Base-by-base conservation (phyloP, 2,113 vertebrate genomes). In the Misgurnus mizolepis region DNA sequence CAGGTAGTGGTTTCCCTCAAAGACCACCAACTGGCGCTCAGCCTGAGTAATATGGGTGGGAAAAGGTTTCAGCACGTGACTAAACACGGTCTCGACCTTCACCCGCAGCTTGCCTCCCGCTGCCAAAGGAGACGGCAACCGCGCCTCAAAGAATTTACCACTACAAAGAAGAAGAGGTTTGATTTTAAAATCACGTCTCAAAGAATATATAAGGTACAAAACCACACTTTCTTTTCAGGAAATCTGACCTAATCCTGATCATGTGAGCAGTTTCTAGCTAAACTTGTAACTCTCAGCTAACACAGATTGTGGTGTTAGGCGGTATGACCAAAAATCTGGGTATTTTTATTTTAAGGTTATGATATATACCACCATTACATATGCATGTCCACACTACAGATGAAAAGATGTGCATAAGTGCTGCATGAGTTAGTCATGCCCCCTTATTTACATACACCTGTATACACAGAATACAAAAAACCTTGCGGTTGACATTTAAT, bases 1-100 rank as follows among this genome's bases (percentile, higher is more conserved):
- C 88, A 98, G 91, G 85, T 99, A 99, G 87, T 99, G 98, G 93
- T 96, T 99, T 56, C 97, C 97, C 86, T 98, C 96, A 76, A 98
- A 99, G 45, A 98, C 93, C 72, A 99, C 98, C 85, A 98, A 94
- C 92, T 99, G 98, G 7, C 96, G 95, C 90, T 99, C 97, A 0
- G 96, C 95, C 80, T 99, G 98, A 5, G 95, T 96, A 88, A 99
- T 96, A 69, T 98, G 95, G 15, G 94, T 94, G 45, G 98, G 98
- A 86, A 98, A 98, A 0, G 98, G 98, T 83, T 92, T 94, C 80
- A 99, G 93, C 75, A 98, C 94, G 0, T 98, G 98, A 0, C 96
- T 98, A 67, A 95, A 95, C 9, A 96, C 94, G 4, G 94, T 95
- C 86, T 99, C 98, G 69, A 98, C 90, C 50, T 95, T 91, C 0